Percentiles rank a stretch among this genome's conserved stretches.
Evolutionary conservation across 2,113 vertebrate genomes (phyloP).

Genomic region (Calidris pugnax): DNA sequence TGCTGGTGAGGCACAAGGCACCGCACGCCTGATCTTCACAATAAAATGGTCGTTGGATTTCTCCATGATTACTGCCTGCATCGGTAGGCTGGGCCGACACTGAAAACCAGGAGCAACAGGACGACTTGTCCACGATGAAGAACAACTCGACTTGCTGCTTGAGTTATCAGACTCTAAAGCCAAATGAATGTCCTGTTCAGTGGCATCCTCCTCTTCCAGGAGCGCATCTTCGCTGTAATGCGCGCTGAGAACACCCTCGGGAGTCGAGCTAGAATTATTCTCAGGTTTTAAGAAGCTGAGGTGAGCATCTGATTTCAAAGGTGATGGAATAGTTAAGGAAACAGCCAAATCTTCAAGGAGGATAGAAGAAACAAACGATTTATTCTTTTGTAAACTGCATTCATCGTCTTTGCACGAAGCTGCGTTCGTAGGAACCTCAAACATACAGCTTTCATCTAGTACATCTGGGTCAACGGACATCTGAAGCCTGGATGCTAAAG

Average conservation of each 20-base stretch:
- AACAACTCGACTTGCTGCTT: conserved; percentile 83
- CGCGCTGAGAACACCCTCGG: conserved; percentile 86
- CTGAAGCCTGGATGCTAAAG: conserved; percentile 72
- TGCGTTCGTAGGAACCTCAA: conserved; percentile 84
- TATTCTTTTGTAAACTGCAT: conserved; percentile 70
- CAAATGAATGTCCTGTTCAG: conserved; percentile 93
- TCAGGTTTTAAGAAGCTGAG: conserved; percentile 91
- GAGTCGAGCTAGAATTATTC: conserved; percentile 72
- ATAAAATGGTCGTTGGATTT: conserved; percentile 96
- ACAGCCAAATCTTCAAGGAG: conserved; percentile 93
- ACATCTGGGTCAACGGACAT: conserved; percentile 83
- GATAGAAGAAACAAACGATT: conserved; percentile 80
- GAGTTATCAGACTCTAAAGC: conserved; percentile 94
- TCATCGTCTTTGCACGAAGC: conserved; percentile 60
- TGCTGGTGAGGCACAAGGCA: conserved; percentile 49
- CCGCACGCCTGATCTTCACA: conserved; percentile 87
- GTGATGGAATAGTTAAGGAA: conserved; percentile 94
- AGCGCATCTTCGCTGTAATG: conserved; percentile 91
- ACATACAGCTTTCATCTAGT: conserved; percentile 93
- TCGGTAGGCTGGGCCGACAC: conserved; percentile 87
- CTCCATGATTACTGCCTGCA: conserved; percentile 96
- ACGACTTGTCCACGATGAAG: conserved; percentile 68
- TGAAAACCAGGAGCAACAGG: conserved; percentile 76
- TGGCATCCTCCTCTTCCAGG: conserved; percentile 90
- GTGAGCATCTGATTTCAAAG: conserved; percentile 93